Conservation (phyloP, 2,888 invertebrate species). For the Amblyjoppa proteus region DNA sequence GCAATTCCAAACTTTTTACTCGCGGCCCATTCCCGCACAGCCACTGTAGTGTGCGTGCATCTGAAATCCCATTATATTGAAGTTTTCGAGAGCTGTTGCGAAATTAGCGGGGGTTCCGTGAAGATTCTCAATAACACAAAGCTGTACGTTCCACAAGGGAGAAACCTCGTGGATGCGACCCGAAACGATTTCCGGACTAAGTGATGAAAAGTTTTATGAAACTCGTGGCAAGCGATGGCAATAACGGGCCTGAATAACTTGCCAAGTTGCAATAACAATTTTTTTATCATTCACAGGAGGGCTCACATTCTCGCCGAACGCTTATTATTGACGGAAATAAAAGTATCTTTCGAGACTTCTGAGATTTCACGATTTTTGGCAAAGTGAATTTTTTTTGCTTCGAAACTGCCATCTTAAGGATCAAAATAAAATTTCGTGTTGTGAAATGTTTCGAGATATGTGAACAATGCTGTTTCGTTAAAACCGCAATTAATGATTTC, state of each 20-base stretch:
- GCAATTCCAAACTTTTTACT: constrained; percentile 45
- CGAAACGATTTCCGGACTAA: constrained; percentile 31
- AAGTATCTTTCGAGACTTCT: background rate
- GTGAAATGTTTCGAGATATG: too few species aligned
- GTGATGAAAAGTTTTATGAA: constrained; percentile 36
- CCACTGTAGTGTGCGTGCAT: constrained; percentile 10
- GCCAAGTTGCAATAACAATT: constrained; percentile 20
- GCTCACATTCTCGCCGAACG: background rate
- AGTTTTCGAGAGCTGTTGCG: constrained; percentile 49
- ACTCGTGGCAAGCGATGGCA: constrained; percentile 23
- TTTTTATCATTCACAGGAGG: background rate
- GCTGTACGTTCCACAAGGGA: constrained; percentile 10
- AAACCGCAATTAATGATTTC: too few species aligned
- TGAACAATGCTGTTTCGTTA: too few species aligned
- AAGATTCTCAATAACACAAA: constrained; percentile 43
- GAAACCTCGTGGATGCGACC: constrained; percentile 8
- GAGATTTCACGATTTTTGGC: background rate
- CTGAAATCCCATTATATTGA: constrained; percentile 47
- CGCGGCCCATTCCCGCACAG: background rate
- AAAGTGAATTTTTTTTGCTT: background rate
- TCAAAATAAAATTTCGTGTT: background rate
- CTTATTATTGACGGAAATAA: background rate
- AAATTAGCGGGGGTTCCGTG: constrained; percentile 35
- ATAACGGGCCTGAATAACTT: constrained; percentile 14
- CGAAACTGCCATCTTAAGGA: background rate